Percentiles rank a stretch among this genome's conserved stretches.
Evolutionary conservation across 2,888 invertebrate species (phyloP).

Genomic region (Deroplatys truncata): DNA sequence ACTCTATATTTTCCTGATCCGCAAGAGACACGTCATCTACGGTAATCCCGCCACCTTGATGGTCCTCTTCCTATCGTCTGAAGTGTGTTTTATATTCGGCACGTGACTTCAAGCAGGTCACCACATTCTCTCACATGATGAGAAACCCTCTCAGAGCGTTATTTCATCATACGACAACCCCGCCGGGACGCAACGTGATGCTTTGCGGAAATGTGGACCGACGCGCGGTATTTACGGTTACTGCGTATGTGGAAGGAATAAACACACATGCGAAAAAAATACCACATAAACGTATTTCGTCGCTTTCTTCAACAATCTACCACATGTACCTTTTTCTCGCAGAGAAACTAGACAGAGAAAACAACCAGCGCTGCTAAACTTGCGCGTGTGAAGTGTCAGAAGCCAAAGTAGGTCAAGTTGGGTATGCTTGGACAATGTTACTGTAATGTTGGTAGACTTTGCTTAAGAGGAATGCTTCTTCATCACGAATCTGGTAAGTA

Average conservation of each 20-base stretch:
- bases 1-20: no score
- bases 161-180: not conserved
- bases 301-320: no score
- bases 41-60: not conserved
- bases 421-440: no score
- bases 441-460: no score
- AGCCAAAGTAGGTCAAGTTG: no score
- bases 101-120: not conserved
- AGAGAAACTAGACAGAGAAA: no score
- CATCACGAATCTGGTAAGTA: no score
- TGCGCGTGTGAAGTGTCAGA: no score
- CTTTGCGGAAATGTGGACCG: not conserved
- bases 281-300: no score
- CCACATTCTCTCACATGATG: not conserved
- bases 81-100: not conserved
- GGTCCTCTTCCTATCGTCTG: not conserved
- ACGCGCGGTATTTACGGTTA: not conserved
- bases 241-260: not conserved
- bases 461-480: no score
- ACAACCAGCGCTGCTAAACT: no score
- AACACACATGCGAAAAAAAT: not conserved
- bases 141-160: not conserved
- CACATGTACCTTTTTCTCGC: no score
- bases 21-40: not conserved
- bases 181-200: not conserved